Base-by-base conservation (phyloP, 2,113 vertebrate species). In the Motacilla tschutschensis region DNA sequence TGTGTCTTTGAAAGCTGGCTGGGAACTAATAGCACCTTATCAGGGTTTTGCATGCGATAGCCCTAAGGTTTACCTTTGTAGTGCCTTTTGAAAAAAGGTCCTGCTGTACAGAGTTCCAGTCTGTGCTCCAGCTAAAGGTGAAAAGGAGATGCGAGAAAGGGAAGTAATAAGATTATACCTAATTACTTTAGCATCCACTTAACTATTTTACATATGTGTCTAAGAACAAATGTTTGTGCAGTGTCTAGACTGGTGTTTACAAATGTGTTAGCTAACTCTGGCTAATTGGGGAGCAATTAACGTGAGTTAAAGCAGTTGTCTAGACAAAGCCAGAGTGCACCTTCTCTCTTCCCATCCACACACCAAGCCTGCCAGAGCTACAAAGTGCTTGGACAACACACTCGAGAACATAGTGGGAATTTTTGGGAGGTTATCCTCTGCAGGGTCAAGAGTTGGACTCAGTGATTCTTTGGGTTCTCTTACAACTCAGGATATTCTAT, bases 271-370 rank as follows among this genome's bases (percentile, higher is more conserved):
- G 46, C 82, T 87, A 93, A 78, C 85, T 87, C 84, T 5, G n/a
- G 84, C 87, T 94, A 95, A 93, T 93, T 91, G 91, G 82, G 87
- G 87, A 91, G 89, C 79, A 93, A 93, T 93, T 91, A 94, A 40
- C 5, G 4, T 75, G 89, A 87, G 76, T 83, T 90, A 87, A 91
- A 85, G 48, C 1, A 8, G n/a, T 77, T 72, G 69, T 33, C 72
- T 67, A 93, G 91, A 87, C 91, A 94, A 93, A 90, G 72, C 64
- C 2, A 1, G 20, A 67, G 64, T 9, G 7, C 1, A 13, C 36
- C 67, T 77, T 79, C 18, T 65, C 64, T 44, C 31, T 55, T 74
- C 25, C 71, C 8, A 10, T 66, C 9, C 4, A 17, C 53, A 20
- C 46, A 66, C 33, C 12, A 66, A 79, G 20, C 40, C 38, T 59